Conservation (phyloP, 2,113 vertebrate species). For the Oryzias curvinotus region DNA sequence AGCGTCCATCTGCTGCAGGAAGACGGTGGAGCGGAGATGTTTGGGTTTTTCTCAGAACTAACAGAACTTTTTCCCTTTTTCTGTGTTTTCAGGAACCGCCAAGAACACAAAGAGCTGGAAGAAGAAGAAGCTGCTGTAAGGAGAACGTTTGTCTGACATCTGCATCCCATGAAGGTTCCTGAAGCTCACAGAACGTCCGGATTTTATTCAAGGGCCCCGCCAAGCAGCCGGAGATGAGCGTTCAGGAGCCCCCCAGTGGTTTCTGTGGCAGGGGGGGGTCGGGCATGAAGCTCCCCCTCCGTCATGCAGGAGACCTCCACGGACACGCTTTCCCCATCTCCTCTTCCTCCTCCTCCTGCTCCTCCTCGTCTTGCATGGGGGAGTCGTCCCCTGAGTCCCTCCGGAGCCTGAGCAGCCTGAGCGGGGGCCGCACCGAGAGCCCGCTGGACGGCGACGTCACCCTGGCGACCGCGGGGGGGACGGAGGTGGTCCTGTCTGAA, state of each 20-base stretch:
- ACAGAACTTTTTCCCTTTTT: no score
- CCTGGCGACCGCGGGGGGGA: constrained; percentile 8
- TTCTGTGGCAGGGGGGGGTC: constrained; percentile 12
- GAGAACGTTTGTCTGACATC: no score
- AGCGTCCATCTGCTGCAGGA: no score
- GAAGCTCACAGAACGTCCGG: no score
- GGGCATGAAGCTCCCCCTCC: constrained; percentile 55
- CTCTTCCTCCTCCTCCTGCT: constrained; percentile 51
- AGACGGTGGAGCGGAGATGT: no score
- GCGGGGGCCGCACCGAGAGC: constrained; percentile 40
- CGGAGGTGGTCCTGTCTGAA: constrained; percentile 12
- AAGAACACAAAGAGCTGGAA: no score
- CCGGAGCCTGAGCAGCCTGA: constrained; percentile 60
- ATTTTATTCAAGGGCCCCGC: neutral
- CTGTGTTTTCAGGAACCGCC: no score
- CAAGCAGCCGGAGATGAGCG: constrained; percentile 45
- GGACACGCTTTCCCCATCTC: constrained; percentile 56
- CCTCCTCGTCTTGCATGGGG: constrained; percentile 38
- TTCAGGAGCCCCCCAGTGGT: constrained; percentile 14
- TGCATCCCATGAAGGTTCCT: no score
- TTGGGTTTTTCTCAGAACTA: no score
- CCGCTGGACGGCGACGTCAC: constrained; percentile 64
- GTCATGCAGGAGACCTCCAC: constrained; percentile 40
- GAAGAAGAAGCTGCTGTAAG: no score
- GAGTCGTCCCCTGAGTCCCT: constrained; percentile 65